These are phyloP conservation scores for Rhinogobio ventralis DNA, from an alignment of 2,797 vertebrate species.

Conservation along the genomic window DNA sequence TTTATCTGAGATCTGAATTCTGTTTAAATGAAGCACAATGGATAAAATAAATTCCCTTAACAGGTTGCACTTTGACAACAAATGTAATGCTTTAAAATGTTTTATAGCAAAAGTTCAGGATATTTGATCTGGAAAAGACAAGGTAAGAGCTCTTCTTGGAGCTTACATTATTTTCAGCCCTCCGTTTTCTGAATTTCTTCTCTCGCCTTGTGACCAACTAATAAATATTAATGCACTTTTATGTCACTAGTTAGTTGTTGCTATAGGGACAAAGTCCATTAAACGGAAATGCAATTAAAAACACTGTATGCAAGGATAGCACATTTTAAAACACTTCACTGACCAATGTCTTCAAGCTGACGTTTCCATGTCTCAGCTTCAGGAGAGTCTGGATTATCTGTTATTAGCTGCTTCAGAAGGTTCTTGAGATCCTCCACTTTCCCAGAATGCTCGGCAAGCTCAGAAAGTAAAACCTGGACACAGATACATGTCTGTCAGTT, in stretches of 20 bases:
- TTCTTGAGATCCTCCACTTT: conserved; percentile 91
- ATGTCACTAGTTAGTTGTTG: background rate
- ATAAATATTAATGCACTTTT: conserved; percentile 15
- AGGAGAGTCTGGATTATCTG: conserved; percentile 89
- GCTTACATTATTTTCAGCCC: conserved; percentile 17
- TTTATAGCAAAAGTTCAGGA: background rate
- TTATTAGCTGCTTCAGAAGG: conserved; percentile 85
- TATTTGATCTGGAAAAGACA: conserved; percentile 13
- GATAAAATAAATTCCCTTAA: background rate
- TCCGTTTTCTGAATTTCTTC: conserved; percentile 6
- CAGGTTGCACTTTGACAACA: conserved; percentile 36
- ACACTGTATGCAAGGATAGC: background rate
- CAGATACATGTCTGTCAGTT: background rate
- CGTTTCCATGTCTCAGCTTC: conserved; percentile 91
- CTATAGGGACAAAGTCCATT: background rate
- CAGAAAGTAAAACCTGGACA: conserved; percentile 87
- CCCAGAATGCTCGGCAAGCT: conserved; percentile 88
- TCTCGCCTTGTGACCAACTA: conserved; percentile 1
- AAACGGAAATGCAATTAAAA: background rate
- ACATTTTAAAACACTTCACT: conserved; percentile 58
- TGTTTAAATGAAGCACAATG: background rate
- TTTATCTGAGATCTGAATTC: background rate
- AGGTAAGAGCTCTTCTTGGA: conserved; percentile 31
- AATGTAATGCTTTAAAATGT: conserved; percentile 24
- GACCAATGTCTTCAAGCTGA: conserved; percentile 93